Conservation (phyloP, 2,888 invertebrate genomes). For the Apodemia duryi region DNA sequence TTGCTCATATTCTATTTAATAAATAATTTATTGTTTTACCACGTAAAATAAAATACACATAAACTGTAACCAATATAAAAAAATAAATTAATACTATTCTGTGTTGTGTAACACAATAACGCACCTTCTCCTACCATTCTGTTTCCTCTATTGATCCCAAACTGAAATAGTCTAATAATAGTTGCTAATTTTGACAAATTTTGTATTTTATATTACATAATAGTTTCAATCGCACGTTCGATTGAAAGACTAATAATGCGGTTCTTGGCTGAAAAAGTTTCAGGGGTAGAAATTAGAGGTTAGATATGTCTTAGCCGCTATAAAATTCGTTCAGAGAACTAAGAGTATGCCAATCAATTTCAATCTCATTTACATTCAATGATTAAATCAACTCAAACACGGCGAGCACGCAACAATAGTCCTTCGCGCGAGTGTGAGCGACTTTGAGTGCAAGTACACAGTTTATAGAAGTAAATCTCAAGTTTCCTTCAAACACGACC, state of each 20-base stretch:
- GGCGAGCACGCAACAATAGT: too few species aligned
- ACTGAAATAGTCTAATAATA: slow-evolving; percentile 8
- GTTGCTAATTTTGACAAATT: too few species aligned
- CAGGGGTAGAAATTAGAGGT: too few species aligned
- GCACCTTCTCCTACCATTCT: neutral
- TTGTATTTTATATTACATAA: neutral
- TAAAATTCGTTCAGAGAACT: too few species aligned
- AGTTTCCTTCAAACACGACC: neutral
- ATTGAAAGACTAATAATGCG: neutral
- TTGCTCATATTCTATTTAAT: neutral
- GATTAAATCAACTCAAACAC: too few species aligned
- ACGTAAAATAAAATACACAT: slow-evolving; percentile 19
- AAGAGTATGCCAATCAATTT: too few species aligned
- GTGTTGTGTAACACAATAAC: slow-evolving; percentile 18
- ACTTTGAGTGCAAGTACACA: too few species aligned
- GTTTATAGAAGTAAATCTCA: too few species aligned
- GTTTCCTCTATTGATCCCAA: slow-evolving; percentile 1
- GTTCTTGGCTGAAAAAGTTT: neutral
- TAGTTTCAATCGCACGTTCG: neutral
- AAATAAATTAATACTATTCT: slow-evolving; percentile 30
- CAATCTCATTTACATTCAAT: too few species aligned
- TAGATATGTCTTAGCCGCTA: too few species aligned
- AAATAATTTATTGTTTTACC: slow-evolving; percentile 11
- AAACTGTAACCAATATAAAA: slow-evolving; percentile 24
- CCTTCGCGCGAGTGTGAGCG: too few species aligned